Evolutionary conservation across 2,113 vertebrate genomes (phyloP).

Genomic region (Tachysurus vachellii): DNA sequence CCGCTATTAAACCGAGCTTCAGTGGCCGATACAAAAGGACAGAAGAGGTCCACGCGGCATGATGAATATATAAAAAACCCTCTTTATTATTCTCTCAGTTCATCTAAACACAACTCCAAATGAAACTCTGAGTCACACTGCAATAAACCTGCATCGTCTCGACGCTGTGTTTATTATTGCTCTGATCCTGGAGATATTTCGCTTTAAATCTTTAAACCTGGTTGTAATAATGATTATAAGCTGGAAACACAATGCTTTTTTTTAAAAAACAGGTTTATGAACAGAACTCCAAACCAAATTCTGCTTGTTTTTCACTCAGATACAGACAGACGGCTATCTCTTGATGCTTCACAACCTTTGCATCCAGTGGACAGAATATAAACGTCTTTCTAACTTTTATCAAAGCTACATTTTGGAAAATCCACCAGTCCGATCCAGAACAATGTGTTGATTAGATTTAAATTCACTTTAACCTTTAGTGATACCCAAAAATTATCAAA

Average conservation of each 20-base stretch:
- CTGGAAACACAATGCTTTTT: background rate
- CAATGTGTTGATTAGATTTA: background rate
- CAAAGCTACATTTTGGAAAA: background rate
- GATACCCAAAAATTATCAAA: background rate
- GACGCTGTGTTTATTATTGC: background rate
- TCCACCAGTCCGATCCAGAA: background rate
- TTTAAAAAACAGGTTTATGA: background rate
- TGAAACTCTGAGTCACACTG: background rate
- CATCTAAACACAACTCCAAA: background rate
- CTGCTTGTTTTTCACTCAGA: background rate
- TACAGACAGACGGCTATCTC: background rate
- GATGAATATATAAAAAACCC: background rate
- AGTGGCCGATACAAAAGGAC: background rate
- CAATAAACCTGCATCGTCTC: background rate
- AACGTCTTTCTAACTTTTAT: background rate
- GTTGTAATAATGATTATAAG: background rate
- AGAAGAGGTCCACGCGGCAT: background rate
- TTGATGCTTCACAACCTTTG: background rate
- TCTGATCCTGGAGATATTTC: background rate
- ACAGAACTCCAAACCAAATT: background rate
- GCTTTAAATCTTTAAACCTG: background rate
- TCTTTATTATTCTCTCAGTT: constrained; percentile 7
- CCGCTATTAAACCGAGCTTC: background rate
- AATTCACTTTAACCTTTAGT: background rate
- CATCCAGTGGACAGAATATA: background rate